These are phyloP conservation scores for Drosophila obscura DNA, from an alignment of 1,140 invertebrate genomes.

Conservation along the genomic window DNA sequence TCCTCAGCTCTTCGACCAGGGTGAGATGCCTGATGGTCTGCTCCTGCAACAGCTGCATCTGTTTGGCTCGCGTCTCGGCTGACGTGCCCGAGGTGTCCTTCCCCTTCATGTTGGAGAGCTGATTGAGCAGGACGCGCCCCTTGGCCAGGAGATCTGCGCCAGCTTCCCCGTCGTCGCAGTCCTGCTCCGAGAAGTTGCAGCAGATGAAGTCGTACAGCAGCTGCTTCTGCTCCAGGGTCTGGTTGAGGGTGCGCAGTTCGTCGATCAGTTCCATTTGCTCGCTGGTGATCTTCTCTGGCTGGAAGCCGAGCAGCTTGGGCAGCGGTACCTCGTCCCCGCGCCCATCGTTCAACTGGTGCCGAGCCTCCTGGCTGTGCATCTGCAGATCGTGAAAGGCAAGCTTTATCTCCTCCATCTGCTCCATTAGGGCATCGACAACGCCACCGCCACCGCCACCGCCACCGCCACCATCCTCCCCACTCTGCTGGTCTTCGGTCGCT, in stretches of 20 bases:
- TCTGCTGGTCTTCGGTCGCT: too few species aligned
- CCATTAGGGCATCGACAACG: constrained; percentile 11
- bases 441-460: too few species aligned
- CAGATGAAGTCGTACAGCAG: constrained; percentile 88
- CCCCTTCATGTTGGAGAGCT: constrained; percentile 82
- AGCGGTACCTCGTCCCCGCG: constrained; percentile 23
- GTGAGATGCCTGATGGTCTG: constrained; percentile 90
- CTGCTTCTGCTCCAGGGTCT: constrained; percentile 90
- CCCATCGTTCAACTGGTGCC: constrained; percentile 12
- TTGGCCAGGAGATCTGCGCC: constrained; percentile 89
- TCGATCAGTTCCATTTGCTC: constrained; percentile 85
- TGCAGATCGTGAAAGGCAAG: constrained; percentile 49
- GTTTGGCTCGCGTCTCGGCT: constrained; percentile 89
- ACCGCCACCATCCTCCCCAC: too few species aligned
- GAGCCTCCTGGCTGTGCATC: constrained; percentile 34
- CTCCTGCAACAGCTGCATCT: constrained; percentile 90
- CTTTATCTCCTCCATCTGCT: constrained; percentile 85
- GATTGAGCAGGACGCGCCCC: constrained; percentile 89
- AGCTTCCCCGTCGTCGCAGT: constrained; percentile 84
- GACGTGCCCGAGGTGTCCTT: constrained; percentile 64
- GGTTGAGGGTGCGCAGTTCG: constrained; percentile 89
- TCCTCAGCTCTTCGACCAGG: constrained; percentile 90
- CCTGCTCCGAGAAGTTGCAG: constrained; percentile 86
- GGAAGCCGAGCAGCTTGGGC: constrained; percentile 36
- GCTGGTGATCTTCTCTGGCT: constrained; percentile 60